Evolutionary conservation across 2,797 vertebrate species (phyloP), one percentile per base, ranked within the genome.

Genomic region (Enoplosus armatus): DNA sequence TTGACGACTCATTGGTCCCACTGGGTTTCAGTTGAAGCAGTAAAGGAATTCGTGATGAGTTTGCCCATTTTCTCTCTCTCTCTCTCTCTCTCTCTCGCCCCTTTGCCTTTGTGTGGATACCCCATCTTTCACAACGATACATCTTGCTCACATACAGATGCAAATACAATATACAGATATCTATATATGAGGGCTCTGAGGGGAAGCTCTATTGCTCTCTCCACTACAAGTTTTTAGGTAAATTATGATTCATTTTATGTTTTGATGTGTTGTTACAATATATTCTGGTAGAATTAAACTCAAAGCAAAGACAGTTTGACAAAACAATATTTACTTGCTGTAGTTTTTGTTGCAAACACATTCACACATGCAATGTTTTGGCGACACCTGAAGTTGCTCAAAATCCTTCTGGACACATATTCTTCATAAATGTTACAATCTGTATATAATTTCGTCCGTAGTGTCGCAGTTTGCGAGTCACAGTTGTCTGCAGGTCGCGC

Each of bases 1-100:
- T 70, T 63, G 80, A 62, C 1, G 2, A 43, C 22, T 67, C 45
- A 18, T 45, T 39, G 41, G 26, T 72, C 75, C 71, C 60, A 3
- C 48, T 15, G 33, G 68, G 71, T 56, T 85, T 72, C 59, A 54
- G 60, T 15, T 11, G 62, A 55, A 27, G 43, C 35, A 41, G 70
- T 27, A 72, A 56, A 76, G n/a, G 39, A 65, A 55, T 61, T 67
- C 20, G 9, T 39, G 24, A 71, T 39, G 31, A n/a, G 15, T 50
- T 53, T 41, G 3, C 24, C 45, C 29, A 27, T n/a, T n/a, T n/a
- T n/a, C n/a, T n/a, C n/a, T n/a, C n/a, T n/a, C 31, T 33, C 31
- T 33, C 31, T 33, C 31, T 29, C 29, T 53, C 18, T 35, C 15
- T 29, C 6, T 37, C 1, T 27, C 1, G 59, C 16, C 37, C 11